Evolutionary conservation across 2,113 vertebrate genomes (phyloP).

Genomic region (Odontophorus gujanensis): DNA sequence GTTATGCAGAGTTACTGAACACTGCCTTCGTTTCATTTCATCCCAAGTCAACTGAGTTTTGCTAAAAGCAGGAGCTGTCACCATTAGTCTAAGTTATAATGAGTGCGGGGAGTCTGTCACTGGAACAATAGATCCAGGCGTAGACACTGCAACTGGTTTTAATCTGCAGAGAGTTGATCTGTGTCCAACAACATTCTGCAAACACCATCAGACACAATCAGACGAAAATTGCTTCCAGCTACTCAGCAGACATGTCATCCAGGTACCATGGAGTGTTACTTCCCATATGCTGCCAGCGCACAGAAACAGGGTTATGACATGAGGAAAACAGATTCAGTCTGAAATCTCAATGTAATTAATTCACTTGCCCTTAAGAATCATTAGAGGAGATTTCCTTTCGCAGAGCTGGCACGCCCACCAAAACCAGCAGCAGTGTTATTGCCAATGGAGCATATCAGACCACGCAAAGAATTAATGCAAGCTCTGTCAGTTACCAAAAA

Average conservation of each 20-base stretch:
- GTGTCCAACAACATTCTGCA: slow-evolving; percentile 25
- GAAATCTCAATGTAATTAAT: slow-evolving; percentile 50
- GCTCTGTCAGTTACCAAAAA: slow-evolving; percentile 31
- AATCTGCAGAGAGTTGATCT: slow-evolving; percentile 59
- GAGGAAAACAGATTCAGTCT: slow-evolving; percentile 55
- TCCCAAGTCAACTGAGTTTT: slow-evolving; percentile 30
- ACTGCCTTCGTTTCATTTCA: slow-evolving; percentile 23
- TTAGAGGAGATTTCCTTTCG: background rate
- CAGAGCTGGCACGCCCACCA: slow-evolving; percentile 35
- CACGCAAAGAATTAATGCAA: slow-evolving; percentile 22
- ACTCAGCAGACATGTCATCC: slow-evolving; percentile 66
- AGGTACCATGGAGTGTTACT: slow-evolving; percentile 61
- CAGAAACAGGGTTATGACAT: slow-evolving; percentile 54
- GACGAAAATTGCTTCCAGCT: slow-evolving; percentile 48
- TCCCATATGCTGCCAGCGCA: slow-evolving; percentile 62
- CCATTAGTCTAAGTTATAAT: slow-evolving; percentile 38
- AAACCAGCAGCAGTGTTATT: slow-evolving; percentile 15
- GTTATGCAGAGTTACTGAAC: slow-evolving; percentile 1
- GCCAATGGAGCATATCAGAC: slow-evolving; percentile 46
- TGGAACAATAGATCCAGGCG: slow-evolving; percentile 53
- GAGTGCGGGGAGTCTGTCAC: slow-evolving; percentile 45
- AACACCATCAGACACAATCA: slow-evolving; percentile 65
- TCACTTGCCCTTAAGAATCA: slow-evolving; percentile 48
- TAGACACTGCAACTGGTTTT: slow-evolving; percentile 46
- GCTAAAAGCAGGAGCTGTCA: slow-evolving; percentile 58